Evolutionary conservation across 2,888 invertebrate species (phyloP), one percentile per base, ranked within the genome.

Genomic region (Oscheius sp.): DNA sequence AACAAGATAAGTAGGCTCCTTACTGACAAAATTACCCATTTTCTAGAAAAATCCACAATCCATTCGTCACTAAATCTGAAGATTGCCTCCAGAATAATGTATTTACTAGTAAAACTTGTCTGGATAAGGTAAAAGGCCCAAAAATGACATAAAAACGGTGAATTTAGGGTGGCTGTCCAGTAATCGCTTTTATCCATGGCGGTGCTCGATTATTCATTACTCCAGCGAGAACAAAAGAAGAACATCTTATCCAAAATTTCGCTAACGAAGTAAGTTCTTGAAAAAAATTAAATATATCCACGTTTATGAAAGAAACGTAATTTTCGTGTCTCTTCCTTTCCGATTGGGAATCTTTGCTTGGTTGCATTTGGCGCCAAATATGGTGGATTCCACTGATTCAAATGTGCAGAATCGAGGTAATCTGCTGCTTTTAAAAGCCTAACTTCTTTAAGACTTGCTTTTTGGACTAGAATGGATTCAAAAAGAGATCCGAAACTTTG

Each of bases 121-220:
- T 77, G 7, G 21, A 58, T 16, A 49, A 74, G 53, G 74, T 72
- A 43, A 49, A 5, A 45, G 25, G 18, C 53, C 16, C 52, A 13
- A 49, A 49, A 3, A 21, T 49, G 5, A 49, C 3, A 5, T 13
- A 7, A 5, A 13, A 49, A 7, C 5, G 49, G 5, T 3, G 5
- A 12, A 25, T 27, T 58, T 58, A 79, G 79, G 76, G 73, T 7
- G 71, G 69, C n/a, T 79, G 79, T 41, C 61, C 77, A 0, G 75
- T 79, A 7, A 73, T 77, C 72, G 76, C 68, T 16, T 74, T 63
- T n/a, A 23, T 79, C 18, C 79, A 77, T 45, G 77, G 79, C 3
- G 79, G 79, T 43, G 52, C 35, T 16, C 52, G 64, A 46, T 58
- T 27, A 12, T 72, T 71, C 52, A 70, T 74, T 43, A 63, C 71